Percentiles rank a stretch among this genome's conserved stretches.
These are phyloP conservation scores for Hofmannophila pseudospretella DNA, from an alignment of 2,888 invertebrate genomes.

Conservation along the genomic window DNA sequence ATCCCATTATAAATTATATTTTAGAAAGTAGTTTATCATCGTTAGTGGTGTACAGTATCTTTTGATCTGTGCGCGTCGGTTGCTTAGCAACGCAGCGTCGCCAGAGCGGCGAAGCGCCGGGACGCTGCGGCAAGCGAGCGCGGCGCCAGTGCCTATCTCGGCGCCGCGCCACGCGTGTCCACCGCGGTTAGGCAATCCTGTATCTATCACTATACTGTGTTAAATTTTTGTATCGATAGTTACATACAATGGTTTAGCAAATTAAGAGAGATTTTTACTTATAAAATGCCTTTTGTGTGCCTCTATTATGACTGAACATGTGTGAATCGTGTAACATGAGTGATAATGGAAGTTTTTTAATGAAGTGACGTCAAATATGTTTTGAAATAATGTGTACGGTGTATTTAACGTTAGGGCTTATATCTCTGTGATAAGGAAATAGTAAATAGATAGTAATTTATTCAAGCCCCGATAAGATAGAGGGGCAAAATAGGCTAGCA, in stretches of 20 bases:
- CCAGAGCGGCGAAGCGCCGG: slow-evolving; percentile 57
- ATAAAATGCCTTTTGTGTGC: too few relatives aligned
- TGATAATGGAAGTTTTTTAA: too few relatives aligned
- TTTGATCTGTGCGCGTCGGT: slow-evolving; percentile 25
- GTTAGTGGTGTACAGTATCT: slow-evolving; percentile 3
- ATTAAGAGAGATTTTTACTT: too few relatives aligned
- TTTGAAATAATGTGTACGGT: too few relatives aligned
- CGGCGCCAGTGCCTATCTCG: slow-evolving; percentile 54
- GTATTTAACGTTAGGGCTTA: neutral
- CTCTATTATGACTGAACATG: too few relatives aligned
- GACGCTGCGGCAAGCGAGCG: slow-evolving; percentile 50
- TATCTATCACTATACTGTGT: too few relatives aligned
- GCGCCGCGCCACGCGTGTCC: slow-evolving; percentile 39
- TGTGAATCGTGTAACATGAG: too few relatives aligned
- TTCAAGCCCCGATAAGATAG: slow-evolving; percentile 1
- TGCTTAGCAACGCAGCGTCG: slow-evolving; percentile 64
- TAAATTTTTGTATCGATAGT: too few relatives aligned
- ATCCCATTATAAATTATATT: too few relatives aligned
- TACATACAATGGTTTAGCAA: too few relatives aligned
- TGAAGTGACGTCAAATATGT: too few relatives aligned
- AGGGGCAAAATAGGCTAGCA: neutral
- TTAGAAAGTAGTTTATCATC: neutral
- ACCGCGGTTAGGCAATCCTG: too few relatives aligned
- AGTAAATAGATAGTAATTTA: slow-evolving; percentile 4
- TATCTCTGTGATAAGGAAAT: neutral